Evolutionary conservation across 2,888 invertebrate species (phyloP).

Genomic region (Cecidostiba fungosa): DNA sequence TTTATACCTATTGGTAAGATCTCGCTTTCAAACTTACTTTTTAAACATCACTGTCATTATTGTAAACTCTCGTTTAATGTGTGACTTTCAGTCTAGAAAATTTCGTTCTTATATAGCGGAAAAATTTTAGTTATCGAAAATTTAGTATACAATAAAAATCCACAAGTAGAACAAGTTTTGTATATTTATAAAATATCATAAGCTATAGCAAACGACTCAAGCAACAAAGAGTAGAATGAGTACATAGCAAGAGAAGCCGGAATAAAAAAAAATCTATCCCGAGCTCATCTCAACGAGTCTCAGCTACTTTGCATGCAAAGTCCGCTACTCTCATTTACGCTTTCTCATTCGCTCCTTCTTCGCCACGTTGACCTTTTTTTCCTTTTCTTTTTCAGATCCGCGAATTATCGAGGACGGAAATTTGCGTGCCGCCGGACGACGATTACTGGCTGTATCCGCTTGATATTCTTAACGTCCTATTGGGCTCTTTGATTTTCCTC

Average conservation of each 20-base stretch:
- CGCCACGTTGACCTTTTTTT: background rate
- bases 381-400: slow-evolving; percentile 82
- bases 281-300: background rate
- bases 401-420: slow-evolving; percentile 85
- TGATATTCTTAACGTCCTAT: slow-evolving; percentile 87
- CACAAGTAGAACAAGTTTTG: no score
- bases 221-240: no score
- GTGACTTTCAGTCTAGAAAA: no score
- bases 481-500: slow-evolving; percentile 86
- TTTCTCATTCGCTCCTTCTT: background rate
- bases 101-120: no score
- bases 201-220: no score
- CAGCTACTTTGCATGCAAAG: slow-evolving; percentile 16
- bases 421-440: slow-evolving; percentile 83
- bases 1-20: no score
- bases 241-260: background rate
- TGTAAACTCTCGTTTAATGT: no score
- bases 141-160: background rate
- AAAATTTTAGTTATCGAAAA: no score
- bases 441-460: slow-evolving; percentile 85
- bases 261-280: background rate
- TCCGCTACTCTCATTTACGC: background rate
- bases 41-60: no score
- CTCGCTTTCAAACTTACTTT: no score
- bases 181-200: no score